phyloP scores from a whole-genome alignment of 2,797 vertebrate species.

The Babyrousa celebensis region DNA sequence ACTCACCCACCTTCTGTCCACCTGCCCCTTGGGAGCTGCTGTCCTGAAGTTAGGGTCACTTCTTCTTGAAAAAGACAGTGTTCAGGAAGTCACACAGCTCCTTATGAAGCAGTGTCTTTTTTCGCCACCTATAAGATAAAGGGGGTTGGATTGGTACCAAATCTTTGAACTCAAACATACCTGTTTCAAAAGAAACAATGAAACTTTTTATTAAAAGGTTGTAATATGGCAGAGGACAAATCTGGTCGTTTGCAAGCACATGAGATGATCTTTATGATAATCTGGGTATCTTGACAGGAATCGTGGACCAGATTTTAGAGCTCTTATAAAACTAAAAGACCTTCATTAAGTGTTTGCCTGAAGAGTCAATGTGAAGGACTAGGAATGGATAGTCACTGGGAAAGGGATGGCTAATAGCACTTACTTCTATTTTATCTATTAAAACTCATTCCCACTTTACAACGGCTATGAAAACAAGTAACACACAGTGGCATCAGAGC shows the following conservation, averaged over 20 bases:
- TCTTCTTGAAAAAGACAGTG: background rate
- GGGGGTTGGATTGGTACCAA: constrained; percentile 15
- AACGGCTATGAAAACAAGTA: background rate
- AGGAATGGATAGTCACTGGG: background rate
- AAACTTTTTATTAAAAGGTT: constrained; percentile 63
- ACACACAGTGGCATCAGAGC: background rate
- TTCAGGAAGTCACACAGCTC: constrained; percentile 58
- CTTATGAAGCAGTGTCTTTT: constrained; percentile 58
- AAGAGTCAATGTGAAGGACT: background rate
- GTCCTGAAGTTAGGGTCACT: constrained; percentile 43
- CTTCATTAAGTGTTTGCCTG: background rate
- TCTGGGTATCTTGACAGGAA: background rate
- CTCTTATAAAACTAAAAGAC: background rate
- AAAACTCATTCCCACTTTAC: constrained; percentile 31
- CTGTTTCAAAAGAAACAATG: constrained; percentile 66
- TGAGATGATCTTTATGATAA: constrained; percentile 58
- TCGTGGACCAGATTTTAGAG: background rate
- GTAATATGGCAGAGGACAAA: constrained; percentile 63
- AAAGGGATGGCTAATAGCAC: background rate
- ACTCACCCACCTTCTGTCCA: background rate
- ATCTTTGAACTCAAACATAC: constrained; percentile 46
- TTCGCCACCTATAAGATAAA: constrained; percentile 62
- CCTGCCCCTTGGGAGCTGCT: background rate
- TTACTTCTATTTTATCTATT: constrained; percentile 3
- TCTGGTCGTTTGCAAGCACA: constrained; percentile 38